Evolutionary conservation across 2,797 vertebrate species (phyloP).

Genomic region (Sebastes diaconus): DNA sequence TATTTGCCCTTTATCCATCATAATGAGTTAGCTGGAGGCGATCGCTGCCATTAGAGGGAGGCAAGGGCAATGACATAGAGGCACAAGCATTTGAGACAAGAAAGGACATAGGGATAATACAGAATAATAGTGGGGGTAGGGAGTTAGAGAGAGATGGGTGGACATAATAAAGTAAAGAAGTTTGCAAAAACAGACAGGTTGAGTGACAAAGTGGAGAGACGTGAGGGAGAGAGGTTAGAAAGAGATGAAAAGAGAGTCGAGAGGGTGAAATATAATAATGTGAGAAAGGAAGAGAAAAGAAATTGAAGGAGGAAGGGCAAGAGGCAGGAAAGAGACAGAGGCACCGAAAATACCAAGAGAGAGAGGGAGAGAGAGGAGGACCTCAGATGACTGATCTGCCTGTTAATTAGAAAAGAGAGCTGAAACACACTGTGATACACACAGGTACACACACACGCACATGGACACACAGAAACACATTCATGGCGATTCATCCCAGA

Average conservation of each 20-base stretch:
- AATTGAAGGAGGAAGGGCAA: constrained; percentile 31
- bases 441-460: constrained; percentile 37
- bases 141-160: background rate
- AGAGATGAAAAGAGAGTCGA: background rate
- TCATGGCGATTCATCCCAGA: constrained; percentile 70
- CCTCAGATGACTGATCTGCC: constrained; percentile 76
- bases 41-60: constrained; percentile 22
- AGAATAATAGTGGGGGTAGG: background rate
- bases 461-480: constrained; percentile 61
- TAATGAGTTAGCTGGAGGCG: constrained; percentile 36
- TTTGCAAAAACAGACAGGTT: constrained; percentile 6
- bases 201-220: background rate
- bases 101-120: background rate
- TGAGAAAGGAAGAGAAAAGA: constrained; percentile 9
- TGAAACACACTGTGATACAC: constrained; percentile 56
- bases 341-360: constrained; percentile 46
- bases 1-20: constrained; percentile 43
- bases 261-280: constrained; percentile 19
- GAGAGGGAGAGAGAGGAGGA: constrained; percentile 45
- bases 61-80: constrained; percentile 1
- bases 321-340: constrained; percentile 22
- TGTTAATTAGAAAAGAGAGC: constrained; percentile 77
- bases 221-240: constrained; percentile 5
- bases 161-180: background rate
- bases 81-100: constrained; percentile 3